Base-by-base conservation (phyloP, 2,888 invertebrate genomes). In the Hydraecia micacea region DNA sequence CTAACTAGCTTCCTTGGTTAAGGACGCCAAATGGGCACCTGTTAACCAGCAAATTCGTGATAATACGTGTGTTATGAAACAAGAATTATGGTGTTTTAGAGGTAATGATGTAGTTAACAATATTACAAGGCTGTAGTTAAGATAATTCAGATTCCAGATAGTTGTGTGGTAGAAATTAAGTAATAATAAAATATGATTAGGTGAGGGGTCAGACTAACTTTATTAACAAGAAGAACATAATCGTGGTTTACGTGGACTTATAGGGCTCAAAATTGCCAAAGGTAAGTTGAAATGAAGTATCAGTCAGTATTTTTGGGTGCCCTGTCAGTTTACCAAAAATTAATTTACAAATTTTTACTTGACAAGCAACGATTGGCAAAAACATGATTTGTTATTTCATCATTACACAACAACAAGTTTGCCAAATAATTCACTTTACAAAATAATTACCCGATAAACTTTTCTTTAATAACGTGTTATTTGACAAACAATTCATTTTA, bases 1-100 rank as follows among this genome's bases (percentile, higher is more conserved):
- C 78, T 87, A 87, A 88, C 84, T 79, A 81, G 84, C 89, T 89
- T 88, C 86, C 81, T 83, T 80, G 81, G 78, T 77, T 85, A 79
- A 82, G 78, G 82, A 85, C 85, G 76, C 88, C 70, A 80, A 84
- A 87, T 84, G 79, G 75, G 72, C 76, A 87, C 78, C 85, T 83
- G 87, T 83, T 83, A 83, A 83, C 80, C 36, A 69, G 68, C 67
- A 87, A 77, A 75, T 67, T 25, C 70, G 77, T 76, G 77, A 77
- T 86, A 80, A 84, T 85, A 74, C 55, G 42, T 80, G 65, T 76
- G 66, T 85, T 85, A 84, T 75, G 75, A 76, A 84, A 84, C 81
- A 66, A 71, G 68, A 83, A 76, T 72, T 58, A 83, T 42, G 39
- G 80, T 73, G 58, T 83, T 76, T 75, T 66, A 28, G 75, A 76